Conservation (phyloP, 2,113 vertebrate species). For the Apistogramma diplotaenia region DNA sequence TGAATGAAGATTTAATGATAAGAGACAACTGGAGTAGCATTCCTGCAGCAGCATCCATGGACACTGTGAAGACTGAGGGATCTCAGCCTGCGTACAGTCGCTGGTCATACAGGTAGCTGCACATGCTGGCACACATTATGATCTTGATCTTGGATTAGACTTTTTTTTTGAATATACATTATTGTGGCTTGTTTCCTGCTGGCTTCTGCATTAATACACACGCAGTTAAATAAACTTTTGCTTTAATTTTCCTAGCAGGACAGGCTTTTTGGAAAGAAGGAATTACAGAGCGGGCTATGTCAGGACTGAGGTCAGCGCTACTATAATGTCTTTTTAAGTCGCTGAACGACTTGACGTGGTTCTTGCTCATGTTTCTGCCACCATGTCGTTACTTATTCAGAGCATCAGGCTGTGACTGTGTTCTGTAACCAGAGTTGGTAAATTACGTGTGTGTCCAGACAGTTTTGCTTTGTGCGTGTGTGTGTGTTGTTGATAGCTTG, state of each 20-base stretch:
- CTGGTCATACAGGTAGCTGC: conserved; percentile 79
- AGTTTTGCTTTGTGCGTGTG: background rate
- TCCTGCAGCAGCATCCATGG: conserved; percentile 61
- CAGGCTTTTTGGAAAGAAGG: background rate
- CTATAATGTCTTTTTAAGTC: conserved; percentile 1
- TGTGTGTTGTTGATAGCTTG: background rate
- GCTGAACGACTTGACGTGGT: conserved; percentile 4
- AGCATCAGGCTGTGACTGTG: conserved; percentile 37
- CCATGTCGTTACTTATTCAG: conserved; percentile 72
- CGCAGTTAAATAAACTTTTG: background rate
- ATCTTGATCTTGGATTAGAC: background rate
- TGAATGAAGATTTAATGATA: conserved; percentile 3
- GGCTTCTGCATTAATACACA: background rate
- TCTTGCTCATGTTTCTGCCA: conserved; percentile 59
- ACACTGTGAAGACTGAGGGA: conserved; percentile 60
- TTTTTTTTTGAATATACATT: background rate
- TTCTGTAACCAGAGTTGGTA: conserved; percentile 64
- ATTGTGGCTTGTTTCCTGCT: background rate
- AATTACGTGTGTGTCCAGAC: conserved; percentile 13
- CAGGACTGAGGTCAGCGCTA: background rate
- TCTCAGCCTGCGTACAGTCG: conserved; percentile 75
- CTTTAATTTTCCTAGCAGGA: background rate
- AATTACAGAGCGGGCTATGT: background rate
- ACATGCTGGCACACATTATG: background rate
- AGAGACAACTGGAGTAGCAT: conserved; percentile 27